Conservation (phyloP, 37 sponge, comb jelly and placozoan genomes). For the Dysidea cf. avara region DNA sequence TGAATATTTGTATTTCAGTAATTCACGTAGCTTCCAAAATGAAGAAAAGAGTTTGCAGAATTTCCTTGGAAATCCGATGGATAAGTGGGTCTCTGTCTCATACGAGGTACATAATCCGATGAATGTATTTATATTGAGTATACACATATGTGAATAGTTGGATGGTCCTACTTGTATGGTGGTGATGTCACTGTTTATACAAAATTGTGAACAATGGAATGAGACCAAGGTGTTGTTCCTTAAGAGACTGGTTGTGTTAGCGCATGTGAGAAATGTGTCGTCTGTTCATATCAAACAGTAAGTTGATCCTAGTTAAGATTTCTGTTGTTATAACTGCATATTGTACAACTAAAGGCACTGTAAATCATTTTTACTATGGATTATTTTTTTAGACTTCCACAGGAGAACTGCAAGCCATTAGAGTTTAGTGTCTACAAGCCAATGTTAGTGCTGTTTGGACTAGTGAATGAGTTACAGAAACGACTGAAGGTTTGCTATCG, state of each 20-base stretch:
- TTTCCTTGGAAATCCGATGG: constrained; percentile 49
- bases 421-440: constrained; percentile 82
- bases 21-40: constrained; percentile 43
- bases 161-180: constrained; percentile 61
- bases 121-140: not conserved
- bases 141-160: constrained; percentile 39
- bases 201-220: constrained; percentile 62
- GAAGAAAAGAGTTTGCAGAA: constrained; percentile 54
- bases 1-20: constrained; percentile 47
- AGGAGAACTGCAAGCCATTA: constrained; percentile 2
- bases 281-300: constrained; percentile 56
- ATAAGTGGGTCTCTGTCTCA: constrained; percentile 70
- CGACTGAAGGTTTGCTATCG: constrained; percentile 78
- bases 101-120: constrained; percentile 62
- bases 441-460: constrained; percentile 59
- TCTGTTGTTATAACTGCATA: not conserved
- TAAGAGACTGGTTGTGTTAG: constrained; percentile 57
- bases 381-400: not conserved
- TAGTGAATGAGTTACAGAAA: constrained; percentile 68
- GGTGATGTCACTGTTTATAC: constrained; percentile 63
- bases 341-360: not conserved
- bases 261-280: constrained; percentile 67
- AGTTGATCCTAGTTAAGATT: not conserved
- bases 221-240: constrained; percentile 47
- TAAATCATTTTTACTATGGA: not conserved